Conservation (phyloP, 2,113 vertebrate species). For the Herpetotheres cachinnans region DNA sequence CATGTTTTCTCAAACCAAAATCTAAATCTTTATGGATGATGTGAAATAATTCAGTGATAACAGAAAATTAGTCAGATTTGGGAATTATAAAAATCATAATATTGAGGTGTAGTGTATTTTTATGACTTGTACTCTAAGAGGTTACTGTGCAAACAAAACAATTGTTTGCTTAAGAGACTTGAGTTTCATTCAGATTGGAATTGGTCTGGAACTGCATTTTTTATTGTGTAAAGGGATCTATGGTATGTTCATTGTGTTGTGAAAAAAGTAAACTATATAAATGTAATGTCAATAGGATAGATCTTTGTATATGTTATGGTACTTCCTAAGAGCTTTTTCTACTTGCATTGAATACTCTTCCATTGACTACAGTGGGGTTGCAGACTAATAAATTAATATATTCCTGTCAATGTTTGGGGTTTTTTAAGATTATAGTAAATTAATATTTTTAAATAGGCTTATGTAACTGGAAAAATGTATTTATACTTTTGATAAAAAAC, state of each 20-base stretch:
- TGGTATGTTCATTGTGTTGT: neutral
- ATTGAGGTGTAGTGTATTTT: neutral
- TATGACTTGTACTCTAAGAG: neutral
- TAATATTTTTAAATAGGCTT: neutral
- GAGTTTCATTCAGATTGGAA: neutral
- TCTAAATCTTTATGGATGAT: neutral
- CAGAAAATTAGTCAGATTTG: neutral
- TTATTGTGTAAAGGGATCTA: neutral
- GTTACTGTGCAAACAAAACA: neutral
- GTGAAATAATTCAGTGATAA: neutral
- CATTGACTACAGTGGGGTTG: neutral
- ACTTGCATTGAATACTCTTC: neutral
- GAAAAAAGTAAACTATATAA: neutral
- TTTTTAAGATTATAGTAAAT: neutral
- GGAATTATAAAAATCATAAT: neutral
- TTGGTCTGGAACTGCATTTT: neutral
- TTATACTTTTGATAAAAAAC: neutral
- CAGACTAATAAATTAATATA: neutral
- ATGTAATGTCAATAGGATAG: neutral
- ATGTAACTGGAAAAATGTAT: neutral
- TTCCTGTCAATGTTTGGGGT: accelerated
- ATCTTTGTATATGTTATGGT: neutral
- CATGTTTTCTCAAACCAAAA: neutral
- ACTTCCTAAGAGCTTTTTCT: neutral
- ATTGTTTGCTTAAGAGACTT: neutral